Base-by-base conservation (phyloP, 1,140 invertebrate genomes). In the Sycophila sp. region DNA sequence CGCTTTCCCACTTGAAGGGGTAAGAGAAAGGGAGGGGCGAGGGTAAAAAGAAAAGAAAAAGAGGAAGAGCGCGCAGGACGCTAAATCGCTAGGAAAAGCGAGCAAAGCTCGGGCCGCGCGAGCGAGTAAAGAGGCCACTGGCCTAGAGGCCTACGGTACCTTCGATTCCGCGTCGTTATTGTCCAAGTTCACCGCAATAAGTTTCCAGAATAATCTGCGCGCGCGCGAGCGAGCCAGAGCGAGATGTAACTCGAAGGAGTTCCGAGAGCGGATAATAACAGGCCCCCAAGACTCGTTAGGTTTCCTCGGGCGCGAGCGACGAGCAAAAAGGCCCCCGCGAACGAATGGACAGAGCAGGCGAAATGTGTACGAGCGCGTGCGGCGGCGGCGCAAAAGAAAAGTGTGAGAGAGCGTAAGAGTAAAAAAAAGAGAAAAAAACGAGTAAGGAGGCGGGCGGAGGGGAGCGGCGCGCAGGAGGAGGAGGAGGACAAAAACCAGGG, bases 211-310 rank as follows among this genome's bases (percentile, higher is more conserved):
- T 84, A 83, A 83, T 80, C 76, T 80, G 73, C 78, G 75, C 76
- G 56, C 58, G 47, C 19, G 40, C 59, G 15, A 40, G 42, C 59
- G 42, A 38, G 11, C 42, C 8, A 17, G 7, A 17, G 13, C 42
- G 4, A 17, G 13, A 17, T 22, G 7, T 22, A 22, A 8, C 10
- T 17, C 17, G 24, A 51, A 67, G 64, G 73, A 74, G 74, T 77
- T 80, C 74, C 77, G 71, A 82, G 78, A 83, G 80, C 74, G 75
- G 78, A 83, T 85, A 85, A 85, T 85, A 81, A 85, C 80, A 83
- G 81, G 60, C 81, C 77, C 76, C 69, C 24, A 49, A 80, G 84
- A 80, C 85, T 81, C 82, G 84, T 84, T 22, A 83, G 80, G 78
- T 80, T 75, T 69, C 73, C 72, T 73, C 47, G 70, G 47, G 51